Conservation (phyloP, 1,140 invertebrate genomes). For the Anagrus nilaparvatae region DNA sequence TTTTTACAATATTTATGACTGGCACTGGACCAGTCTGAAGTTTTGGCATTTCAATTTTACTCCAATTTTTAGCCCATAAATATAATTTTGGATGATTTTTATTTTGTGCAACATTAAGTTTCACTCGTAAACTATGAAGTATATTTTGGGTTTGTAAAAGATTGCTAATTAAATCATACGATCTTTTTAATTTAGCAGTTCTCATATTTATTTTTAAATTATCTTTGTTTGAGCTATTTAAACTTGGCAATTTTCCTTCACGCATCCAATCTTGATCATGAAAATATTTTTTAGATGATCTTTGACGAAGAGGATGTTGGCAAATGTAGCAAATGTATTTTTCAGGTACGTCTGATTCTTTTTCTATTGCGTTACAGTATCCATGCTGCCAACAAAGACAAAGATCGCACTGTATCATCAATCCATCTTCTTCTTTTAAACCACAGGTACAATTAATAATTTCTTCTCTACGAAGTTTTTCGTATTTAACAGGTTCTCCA, state of each 20-base stretch:
- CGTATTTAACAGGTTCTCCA: conserved; percentile 38
- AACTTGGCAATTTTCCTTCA: conserved; percentile 62
- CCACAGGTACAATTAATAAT: conserved; percentile 82
- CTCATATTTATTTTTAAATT: conserved; percentile 29
- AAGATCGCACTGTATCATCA: conserved; percentile 92
- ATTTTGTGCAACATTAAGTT: conserved; percentile 65
- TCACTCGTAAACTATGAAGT: conserved; percentile 60
- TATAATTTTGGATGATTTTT: conserved; percentile 76
- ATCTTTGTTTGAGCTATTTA: conserved; percentile 5
- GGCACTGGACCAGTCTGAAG: conserved; percentile 29
- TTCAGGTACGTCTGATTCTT: conserved; percentile 73
- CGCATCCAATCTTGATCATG: conserved; percentile 84
- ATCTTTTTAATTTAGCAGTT: conserved; percentile 49
- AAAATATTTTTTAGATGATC: conserved; percentile 59
- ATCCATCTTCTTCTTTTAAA: conserved; percentile 76
- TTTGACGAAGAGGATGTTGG: conserved; percentile 60
- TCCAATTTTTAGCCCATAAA: conserved; percentile 77
- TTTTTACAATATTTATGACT: conserved; percentile 30
- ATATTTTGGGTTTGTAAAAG: conserved; percentile 56
- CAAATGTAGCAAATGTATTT: conserved; percentile 87
- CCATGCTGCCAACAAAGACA: conserved; percentile 94
- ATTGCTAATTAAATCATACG: conserved; percentile 62
- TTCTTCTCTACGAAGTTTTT: conserved; percentile 50
- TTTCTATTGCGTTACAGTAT: conserved; percentile 72
- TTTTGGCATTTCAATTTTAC: conserved; percentile 41